These are phyloP conservation scores for Platichthys flesus DNA, from an alignment of 2,113 vertebrate genomes.

Conservation along the genomic window DNA sequence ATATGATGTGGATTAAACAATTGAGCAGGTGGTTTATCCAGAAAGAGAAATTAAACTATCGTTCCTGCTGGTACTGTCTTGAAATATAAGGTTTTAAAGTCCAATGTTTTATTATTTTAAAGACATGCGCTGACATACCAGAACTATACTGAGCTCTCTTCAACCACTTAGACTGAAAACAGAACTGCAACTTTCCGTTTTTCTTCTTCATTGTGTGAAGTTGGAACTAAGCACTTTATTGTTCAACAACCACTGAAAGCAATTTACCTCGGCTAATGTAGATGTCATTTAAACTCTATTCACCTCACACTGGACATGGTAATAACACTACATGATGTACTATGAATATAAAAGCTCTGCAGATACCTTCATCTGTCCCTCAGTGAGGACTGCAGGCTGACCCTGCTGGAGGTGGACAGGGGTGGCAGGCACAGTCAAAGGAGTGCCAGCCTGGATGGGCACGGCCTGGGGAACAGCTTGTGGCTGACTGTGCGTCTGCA, in stretches of 20 bases:
- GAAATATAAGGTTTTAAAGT: too few relatives aligned
- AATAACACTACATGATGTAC: not conserved
- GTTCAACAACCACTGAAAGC: not conserved
- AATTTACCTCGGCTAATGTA: not conserved
- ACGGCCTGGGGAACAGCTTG: constrained; percentile 85
- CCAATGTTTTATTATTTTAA: too few relatives aligned
- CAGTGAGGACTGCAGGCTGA: constrained; percentile 89
- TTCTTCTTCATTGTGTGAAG: too few relatives aligned
- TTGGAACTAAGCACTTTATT: not conserved
- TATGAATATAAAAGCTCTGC: not conserved
- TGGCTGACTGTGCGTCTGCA: constrained; percentile 81
- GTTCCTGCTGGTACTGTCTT: too few relatives aligned
- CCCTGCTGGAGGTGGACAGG: constrained; percentile 90
- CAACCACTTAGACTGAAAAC: too few relatives aligned
- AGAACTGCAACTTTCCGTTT: too few relatives aligned
- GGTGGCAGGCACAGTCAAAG: constrained; percentile 87
- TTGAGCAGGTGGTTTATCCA: too few relatives aligned
- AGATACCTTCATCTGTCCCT: constrained; percentile 93
- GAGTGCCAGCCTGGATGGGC: constrained; percentile 87
- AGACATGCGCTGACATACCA: too few relatives aligned
- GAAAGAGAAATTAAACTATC: too few relatives aligned
- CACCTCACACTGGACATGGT: too few relatives aligned
- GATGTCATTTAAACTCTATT: not conserved
- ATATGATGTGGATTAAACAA: too few relatives aligned
- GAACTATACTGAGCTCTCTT: too few relatives aligned